Evolutionary conservation across 2,797 vertebrate species (phyloP), one percentile per base, ranked within the genome.

Genomic region (Iguana delicatissima): DNA sequence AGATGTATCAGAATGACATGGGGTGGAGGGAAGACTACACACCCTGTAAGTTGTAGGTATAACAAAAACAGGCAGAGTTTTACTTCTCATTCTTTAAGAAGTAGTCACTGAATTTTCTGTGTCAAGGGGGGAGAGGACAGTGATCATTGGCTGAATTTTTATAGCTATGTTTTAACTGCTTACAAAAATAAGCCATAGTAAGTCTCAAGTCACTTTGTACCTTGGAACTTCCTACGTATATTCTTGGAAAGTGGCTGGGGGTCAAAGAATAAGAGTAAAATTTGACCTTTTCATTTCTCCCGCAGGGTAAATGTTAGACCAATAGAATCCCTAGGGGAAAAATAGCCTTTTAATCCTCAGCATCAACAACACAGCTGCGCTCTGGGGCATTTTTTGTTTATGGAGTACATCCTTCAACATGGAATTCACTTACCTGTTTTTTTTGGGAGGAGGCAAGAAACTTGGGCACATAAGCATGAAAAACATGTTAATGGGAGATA

Each of bases 151-250:
- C 4, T 20, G 52, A 29, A 0, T 0, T 77, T 95, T 91, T 32
- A 69, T 32, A 69, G 29, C 2, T 93, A 18, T 32, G 14, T 59
- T 86, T 76, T 26, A 73, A 3, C 14, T 82, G 0, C 79, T 73
- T 84, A 92, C 92, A 92, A 7, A 0, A 16, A 83, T 46, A 18
- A 32, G 59, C 85, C 24, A n/a, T 0, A 38, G 46, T 50, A 69
- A 1, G 42, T 0, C 0, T 83, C 85, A 89, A 69, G 52, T 2
- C 24, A 0, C 0, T 50, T 0, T 62, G 14, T 76, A 73, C 57
- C 18, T 59, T 6, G 16, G 46, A 74, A 38, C n/a, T 38, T 59
- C 52, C 72, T 84, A 38, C n/a, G 59, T 35, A 18, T 22, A 80
- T 80, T 79, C 81, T 67, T 29, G 10, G 18, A 85, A 85, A 4